A percentile compares a stretch with the other conserved stretches of the same genome.
Evolutionary conservation across 2,797 vertebrate species (phyloP).

Genomic region (Zenarchopterus dispar): DNA sequence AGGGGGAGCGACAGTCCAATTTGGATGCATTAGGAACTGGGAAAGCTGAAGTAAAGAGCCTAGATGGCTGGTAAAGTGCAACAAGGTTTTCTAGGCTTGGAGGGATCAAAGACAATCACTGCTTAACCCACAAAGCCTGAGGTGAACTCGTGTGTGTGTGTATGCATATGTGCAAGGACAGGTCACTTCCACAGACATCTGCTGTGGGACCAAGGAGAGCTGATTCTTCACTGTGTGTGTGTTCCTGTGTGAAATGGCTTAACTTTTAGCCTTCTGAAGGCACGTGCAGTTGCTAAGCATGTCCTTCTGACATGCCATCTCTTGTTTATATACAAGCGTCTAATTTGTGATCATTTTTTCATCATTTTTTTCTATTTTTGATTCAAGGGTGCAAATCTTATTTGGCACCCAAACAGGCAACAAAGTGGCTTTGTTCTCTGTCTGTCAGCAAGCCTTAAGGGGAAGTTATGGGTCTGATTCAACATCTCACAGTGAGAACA

Average conservation of each 20-base stretch:
- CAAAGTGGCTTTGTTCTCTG: not conserved
- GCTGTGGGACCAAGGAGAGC: slow-evolving; percentile 24
- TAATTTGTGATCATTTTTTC: slow-evolving; percentile 15
- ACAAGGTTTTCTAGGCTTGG: slow-evolving; percentile 50
- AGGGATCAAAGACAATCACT: slow-evolving; percentile 66
- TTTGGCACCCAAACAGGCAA: slow-evolving; percentile 8
- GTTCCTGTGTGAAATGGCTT: slow-evolving; percentile 55
- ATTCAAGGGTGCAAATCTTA: slow-evolving; percentile 2
- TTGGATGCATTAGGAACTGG: slow-evolving; percentile 20
- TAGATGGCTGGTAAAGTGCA: slow-evolving; percentile 68
- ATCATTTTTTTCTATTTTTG: slow-evolving; percentile 4
- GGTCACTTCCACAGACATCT: slow-evolving; percentile 46
- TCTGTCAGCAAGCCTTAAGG: not conserved
- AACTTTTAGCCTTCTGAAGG: slow-evolving; percentile 54
- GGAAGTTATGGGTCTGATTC: not conserved
- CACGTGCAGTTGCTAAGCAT: slow-evolving; percentile 55
- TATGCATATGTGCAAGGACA: slow-evolving; percentile 24
- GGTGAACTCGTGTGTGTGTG: slow-evolving; percentile 12
- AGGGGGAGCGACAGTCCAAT: slow-evolving; percentile 40
- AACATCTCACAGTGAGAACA: not conserved
- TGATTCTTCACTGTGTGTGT: slow-evolving; percentile 37
- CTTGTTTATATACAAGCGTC: not conserved
- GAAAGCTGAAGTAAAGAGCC: slow-evolving; percentile 46
- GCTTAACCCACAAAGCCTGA: slow-evolving; percentile 60
- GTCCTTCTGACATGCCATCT: slow-evolving; percentile 43